Base-by-base conservation (phyloP, 1,140 invertebrate genomes). In the Parapsyche elsis region DNA sequence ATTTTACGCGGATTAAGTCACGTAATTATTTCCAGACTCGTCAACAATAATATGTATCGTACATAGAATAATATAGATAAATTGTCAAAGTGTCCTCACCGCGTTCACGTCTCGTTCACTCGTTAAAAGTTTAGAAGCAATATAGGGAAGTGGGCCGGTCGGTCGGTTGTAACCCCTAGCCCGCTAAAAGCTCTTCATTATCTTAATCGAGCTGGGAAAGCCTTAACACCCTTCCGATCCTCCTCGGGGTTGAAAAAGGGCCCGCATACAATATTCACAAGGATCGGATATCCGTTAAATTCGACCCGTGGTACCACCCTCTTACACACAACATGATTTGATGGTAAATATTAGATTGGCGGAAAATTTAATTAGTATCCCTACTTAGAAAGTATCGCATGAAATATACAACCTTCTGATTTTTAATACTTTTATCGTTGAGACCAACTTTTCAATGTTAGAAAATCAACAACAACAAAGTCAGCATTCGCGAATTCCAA, bases 101-200 rank as follows among this genome's bases (percentile, higher is more conserved):
- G n/a, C n/a, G n/a, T n/a, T n/a, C n/a, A n/a, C n/a, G n/a, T n/a
- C n/a, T n/a, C n/a, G n/a, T n/a, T n/a, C n/a, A n/a, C 57, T 61
- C 57, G 57, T 61, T 61, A 19, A 61, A 61, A 61, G n/a, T 61
- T 61, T 21, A 9, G 16, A 21, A 61, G 57, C 57, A 61, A 61
- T 19, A 61, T n/a, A 61, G 9, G 16, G 30, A 38, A 38, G 30
- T 38, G 30, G 30, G 30, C 7, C 7, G 30, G 30, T 1, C 7
- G 30, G 57, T 16, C 9, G 57, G 16, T 61, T 61, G 10, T 61
- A 16, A 1, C 57, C n/a, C 57, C 30, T 38, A 38, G 30, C 57
- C 1, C 57, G 57, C 57, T 61, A 61, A 61, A 61, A 61, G 57
- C 57, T 61, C 57, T 61, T 61, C 57, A 61, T 61, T 61, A 61